These are phyloP conservation scores for Musca domestica DNA, from an alignment of 1,140 invertebrate genomes.

Conservation along the genomic window DNA sequence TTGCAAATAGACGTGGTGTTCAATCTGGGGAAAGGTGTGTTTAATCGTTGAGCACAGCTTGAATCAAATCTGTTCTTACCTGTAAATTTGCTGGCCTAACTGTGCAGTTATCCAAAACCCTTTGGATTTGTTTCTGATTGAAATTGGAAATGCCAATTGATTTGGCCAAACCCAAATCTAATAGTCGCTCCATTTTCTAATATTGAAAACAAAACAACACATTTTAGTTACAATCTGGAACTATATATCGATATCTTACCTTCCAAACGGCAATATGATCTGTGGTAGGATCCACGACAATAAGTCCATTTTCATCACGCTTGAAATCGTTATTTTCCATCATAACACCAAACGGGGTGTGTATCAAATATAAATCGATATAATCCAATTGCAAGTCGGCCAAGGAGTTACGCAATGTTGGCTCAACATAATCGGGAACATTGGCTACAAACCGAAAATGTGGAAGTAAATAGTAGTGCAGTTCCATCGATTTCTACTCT, in stretches of 20 bases:
- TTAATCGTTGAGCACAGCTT: background rate
- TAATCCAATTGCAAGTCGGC: conserved; percentile 73
- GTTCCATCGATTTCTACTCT: background rate
- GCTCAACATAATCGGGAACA: conserved; percentile 68
- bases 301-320: conserved; percentile 59
- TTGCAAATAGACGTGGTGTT: conserved; percentile 80
- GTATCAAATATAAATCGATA: conserved; percentile 81
- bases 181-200: conserved; percentile 74
- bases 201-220: conserved; percentile 18
- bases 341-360: conserved; percentile 69
- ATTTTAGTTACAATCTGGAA: background rate
- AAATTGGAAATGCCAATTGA: conserved; percentile 82
- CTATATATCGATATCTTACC: conserved; percentile 55
- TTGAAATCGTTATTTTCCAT: conserved; percentile 49
- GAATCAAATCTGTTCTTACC: conserved; percentile 41
- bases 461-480: too few relatives aligned
- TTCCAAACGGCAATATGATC: conserved; percentile 73
- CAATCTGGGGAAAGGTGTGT: conserved; percentile 64
- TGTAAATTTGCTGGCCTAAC: conserved; percentile 72
- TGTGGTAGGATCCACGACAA: conserved; percentile 65
- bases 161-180: conserved; percentile 63
- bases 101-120: conserved; percentile 63
- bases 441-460: conserved; percentile 57
- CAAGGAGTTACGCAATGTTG: conserved; percentile 71
- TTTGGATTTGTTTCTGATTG: conserved; percentile 66